Percentiles rank a stretch among this genome's conserved stretches.
Evolutionary conservation across 1,140 invertebrate genomes (phyloP).

Genomic region (Sitophilus oryzae): DNA sequence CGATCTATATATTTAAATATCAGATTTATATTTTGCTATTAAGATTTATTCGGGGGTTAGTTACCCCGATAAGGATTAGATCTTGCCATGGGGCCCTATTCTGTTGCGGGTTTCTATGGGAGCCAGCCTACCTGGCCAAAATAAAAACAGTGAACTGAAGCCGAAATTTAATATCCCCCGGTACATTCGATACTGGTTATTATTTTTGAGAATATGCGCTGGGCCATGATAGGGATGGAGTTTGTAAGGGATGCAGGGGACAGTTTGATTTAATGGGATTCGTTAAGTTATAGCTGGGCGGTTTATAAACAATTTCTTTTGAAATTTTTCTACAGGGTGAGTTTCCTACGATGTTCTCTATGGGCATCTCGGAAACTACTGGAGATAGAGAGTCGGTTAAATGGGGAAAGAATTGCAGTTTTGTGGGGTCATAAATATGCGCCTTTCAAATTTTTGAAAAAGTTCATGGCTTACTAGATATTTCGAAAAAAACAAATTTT

Average conservation of each 20-base stretch:
- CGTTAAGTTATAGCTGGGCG: background rate
- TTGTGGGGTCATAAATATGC: too few species aligned
- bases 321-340: too few species aligned
- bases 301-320: background rate
- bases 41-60: too few species aligned
- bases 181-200: conserved; percentile 8
- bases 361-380: too few species aligned
- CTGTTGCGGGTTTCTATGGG: conserved; percentile 1
- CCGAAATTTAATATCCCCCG: conserved; percentile 8
- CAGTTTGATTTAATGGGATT: background rate
- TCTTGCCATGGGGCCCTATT: conserved; percentile 4
- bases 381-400: too few species aligned
- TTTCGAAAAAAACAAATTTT: too few species aligned
- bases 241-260: background rate
- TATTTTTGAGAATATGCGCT: background rate
- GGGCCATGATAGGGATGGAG: background rate
- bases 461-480: too few species aligned
- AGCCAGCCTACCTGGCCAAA: conserved; percentile 1
- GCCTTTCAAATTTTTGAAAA: too few species aligned
- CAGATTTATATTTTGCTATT: background rate
- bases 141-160: conserved; percentile 7
- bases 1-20: background rate
- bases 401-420: too few species aligned
- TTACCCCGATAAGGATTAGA: conserved; percentile 6
- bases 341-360: too few species aligned